A percentile compares a stretch with the other conserved stretches of the same genome.
Conservation (phyloP, 1,140 invertebrate species). For the Drosophila rufa region DNA sequence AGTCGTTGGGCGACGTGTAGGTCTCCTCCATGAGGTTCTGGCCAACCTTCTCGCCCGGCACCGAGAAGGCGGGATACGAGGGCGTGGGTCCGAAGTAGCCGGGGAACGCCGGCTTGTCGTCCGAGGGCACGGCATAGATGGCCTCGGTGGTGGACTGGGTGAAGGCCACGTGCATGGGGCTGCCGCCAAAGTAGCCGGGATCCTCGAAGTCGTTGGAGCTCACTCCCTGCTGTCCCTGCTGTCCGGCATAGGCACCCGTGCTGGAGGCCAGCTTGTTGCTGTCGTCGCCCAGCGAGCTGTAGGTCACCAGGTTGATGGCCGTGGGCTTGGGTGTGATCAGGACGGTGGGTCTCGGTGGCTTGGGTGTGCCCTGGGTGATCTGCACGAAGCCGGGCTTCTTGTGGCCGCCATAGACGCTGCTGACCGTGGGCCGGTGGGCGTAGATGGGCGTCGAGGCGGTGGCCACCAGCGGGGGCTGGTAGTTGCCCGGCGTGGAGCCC, state of each 20-base stretch:
- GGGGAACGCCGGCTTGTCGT: constrained; percentile 79
- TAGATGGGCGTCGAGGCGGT: constrained; percentile 71
- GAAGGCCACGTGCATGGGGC: constrained; percentile 56
- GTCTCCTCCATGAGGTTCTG: constrained; percentile 85
- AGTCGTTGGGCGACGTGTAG: constrained; percentile 89
- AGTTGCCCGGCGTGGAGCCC: constrained; percentile 67
- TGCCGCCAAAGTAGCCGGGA: constrained; percentile 82
- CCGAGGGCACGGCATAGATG: constrained; percentile 63
- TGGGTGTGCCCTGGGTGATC: constrained; percentile 75
- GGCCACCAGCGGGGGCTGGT: constrained; percentile 61
- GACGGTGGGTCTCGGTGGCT: constrained; percentile 86
- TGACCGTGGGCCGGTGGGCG: constrained; percentile 62
- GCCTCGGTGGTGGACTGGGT: constrained; percentile 67
- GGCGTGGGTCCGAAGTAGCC: constrained; percentile 83
- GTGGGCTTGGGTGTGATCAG: constrained; percentile 88
- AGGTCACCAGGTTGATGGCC: constrained; percentile 65
- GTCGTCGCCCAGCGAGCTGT: constrained; percentile 34
- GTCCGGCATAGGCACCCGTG: constrained; percentile 86
- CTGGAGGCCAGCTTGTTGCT: constrained; percentile 44
- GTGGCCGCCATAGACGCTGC: constrained; percentile 50
- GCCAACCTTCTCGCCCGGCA: constrained; percentile 75
- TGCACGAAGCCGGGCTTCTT: constrained; percentile 79
- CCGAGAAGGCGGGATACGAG: constrained; percentile 77
- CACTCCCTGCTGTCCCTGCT: constrained; percentile 20
- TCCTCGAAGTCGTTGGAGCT: constrained; percentile 83